Evolutionary conservation across 1,140 invertebrate species (phyloP).

Genomic region (Drosophila ficusphila): DNA sequence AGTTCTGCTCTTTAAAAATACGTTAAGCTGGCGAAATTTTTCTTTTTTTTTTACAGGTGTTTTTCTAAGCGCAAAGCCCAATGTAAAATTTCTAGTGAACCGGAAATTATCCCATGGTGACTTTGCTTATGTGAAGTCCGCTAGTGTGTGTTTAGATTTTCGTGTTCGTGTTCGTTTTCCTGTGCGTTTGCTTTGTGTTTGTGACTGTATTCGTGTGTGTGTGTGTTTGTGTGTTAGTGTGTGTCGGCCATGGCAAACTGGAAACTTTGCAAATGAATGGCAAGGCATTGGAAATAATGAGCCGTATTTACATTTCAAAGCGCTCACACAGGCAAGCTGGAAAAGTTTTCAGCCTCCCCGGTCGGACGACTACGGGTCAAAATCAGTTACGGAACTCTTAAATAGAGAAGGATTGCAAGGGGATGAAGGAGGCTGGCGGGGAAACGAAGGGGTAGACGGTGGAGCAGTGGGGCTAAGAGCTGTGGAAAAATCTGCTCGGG

Average conservation of each 20-base stretch:
- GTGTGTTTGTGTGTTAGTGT: neutral
- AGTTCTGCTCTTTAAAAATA: too few relatives aligned
- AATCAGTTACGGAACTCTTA: constrained; percentile 25
- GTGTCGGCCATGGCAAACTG: constrained; percentile 22
- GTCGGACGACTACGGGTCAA: constrained; percentile 4
- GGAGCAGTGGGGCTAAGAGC: too few relatives aligned
- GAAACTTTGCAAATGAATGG: constrained; percentile 74
- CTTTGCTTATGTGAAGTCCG: neutral
- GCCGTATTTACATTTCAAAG: constrained; percentile 82
- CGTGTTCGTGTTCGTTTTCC: too few relatives aligned
- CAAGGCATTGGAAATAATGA: constrained; percentile 78
- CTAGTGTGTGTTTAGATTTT: neutral
- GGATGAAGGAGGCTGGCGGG: too few relatives aligned
- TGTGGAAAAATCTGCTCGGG: neutral
- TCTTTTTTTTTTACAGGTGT: too few relatives aligned
- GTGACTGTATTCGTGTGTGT: too few relatives aligned
- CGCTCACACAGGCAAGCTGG: constrained; percentile 29
- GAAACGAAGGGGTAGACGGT: neutral
- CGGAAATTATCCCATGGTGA: constrained; percentile 1
- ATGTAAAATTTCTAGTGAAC: neutral
- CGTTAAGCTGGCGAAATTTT: too few relatives aligned
- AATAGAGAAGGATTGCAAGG: constrained; percentile 21
- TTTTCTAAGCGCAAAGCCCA: neutral
- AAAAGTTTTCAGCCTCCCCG: constrained; percentile 5
- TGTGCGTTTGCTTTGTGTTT: too few relatives aligned